Evolutionary conservation across 1,140 invertebrate genomes (phyloP).

Genomic region (Cherax destructor): DNA sequence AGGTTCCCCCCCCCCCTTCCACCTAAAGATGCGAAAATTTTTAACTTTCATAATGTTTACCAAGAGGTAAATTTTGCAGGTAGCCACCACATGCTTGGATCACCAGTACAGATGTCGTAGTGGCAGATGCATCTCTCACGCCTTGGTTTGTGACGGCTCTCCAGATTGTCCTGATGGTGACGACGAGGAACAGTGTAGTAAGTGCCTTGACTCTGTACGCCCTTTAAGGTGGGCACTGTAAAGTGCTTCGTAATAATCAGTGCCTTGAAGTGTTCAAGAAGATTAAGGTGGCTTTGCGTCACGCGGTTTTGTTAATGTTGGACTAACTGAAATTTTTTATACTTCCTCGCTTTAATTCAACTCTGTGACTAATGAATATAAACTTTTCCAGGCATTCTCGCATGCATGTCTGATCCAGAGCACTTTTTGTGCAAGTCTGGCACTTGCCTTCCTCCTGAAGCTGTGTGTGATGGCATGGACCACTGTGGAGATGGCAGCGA

Average conservation of each 20-base stretch:
- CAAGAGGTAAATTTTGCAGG: no score
- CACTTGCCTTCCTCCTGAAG: constrained; percentile 81
- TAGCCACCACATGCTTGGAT: neutral
- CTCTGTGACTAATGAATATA: no score
- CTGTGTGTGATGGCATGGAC: constrained; percentile 81
- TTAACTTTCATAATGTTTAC: no score
- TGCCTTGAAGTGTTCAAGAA: no score
- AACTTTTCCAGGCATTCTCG: neutral
- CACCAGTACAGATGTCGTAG: constrained; percentile 4
- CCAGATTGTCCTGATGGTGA: neutral
- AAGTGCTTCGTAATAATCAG: no score
- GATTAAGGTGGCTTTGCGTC: no score
- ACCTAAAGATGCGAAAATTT: no score
- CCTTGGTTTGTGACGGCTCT: neutral
- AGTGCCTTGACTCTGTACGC: neutral
- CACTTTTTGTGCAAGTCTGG: constrained; percentile 82
- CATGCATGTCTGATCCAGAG: constrained; percentile 77
- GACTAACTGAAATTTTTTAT: no score
- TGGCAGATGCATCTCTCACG: neutral
- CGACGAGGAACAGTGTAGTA: constrained; percentile 22
- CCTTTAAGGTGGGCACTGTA: no score
- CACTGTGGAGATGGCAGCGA: constrained; percentile 87
- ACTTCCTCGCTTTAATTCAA: no score
- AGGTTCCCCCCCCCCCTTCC: no score
- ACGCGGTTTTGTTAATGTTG: no score